Percentiles rank a stretch among this genome's conserved stretches.
Evolutionary conservation across 2,888 invertebrate species (phyloP).

Genomic region (Amiota minor): DNA sequence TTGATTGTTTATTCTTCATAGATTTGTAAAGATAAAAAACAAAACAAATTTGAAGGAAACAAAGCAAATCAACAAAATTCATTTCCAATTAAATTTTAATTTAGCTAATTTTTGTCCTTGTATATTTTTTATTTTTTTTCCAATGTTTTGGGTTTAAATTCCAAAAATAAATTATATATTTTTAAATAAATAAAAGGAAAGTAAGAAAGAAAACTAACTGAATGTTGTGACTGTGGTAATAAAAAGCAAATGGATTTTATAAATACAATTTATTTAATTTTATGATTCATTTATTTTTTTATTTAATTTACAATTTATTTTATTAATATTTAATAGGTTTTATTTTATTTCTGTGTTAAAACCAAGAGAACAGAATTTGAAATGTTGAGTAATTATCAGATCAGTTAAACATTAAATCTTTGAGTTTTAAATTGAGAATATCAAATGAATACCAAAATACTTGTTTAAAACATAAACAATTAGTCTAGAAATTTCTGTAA

Average conservation of each 20-base stretch:
- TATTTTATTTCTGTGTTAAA: too few relatives aligned
- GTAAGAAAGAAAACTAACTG: not conserved
- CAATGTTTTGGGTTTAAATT: constrained; percentile 5
- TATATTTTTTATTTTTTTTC: constrained; percentile 5
- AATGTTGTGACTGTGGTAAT: constrained; percentile 1
- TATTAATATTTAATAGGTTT: not conserved
- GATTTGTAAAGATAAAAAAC: not conserved
- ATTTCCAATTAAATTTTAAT: constrained; percentile 38
- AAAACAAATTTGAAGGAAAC: not conserved
- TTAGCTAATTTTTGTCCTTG: constrained; percentile 38
- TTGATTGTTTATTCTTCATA: constrained; percentile 18
- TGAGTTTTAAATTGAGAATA: too few relatives aligned
- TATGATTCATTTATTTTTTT: not conserved
- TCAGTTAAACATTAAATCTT: too few relatives aligned
- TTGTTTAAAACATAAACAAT: too few relatives aligned
- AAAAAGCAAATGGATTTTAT: constrained; percentile 3
- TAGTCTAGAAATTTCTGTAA: too few relatives aligned
- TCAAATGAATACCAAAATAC: too few relatives aligned
- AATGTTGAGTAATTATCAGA: too few relatives aligned
- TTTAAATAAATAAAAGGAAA: constrained; percentile 3
- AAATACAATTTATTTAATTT: constrained; percentile 26
- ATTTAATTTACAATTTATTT: constrained; percentile 9
- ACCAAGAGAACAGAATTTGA: too few relatives aligned
- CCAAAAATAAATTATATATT: constrained; percentile 35
- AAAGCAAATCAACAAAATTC: constrained; percentile 9